phyloP scores from a whole-genome alignment of 37 sponge, comb jelly and placozoan genomes.

The Petrosia ficiformis region DNA sequence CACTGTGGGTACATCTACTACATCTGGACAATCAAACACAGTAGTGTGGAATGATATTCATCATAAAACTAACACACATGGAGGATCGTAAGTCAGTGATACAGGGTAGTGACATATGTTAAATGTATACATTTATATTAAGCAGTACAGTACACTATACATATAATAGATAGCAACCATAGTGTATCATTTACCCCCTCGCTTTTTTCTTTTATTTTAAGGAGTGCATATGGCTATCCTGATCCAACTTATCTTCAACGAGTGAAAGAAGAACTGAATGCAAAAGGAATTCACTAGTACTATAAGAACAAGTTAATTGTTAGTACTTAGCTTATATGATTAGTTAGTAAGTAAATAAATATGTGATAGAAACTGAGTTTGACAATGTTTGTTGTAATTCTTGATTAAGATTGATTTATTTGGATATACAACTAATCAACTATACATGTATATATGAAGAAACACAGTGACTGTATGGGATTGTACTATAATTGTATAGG shows the following conservation, averaged over 20 bases:
- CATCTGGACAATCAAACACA: constrained; percentile 36
- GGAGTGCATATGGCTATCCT: constrained; percentile 84
- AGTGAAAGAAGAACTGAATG: constrained; percentile 62
- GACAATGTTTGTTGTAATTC: too few relatives aligned
- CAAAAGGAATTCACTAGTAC: constrained; percentile 42
- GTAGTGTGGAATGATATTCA: constrained; percentile 82
- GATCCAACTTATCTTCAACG: constrained; percentile 59
- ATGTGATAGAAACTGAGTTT: too few relatives aligned
- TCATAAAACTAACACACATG: constrained; percentile 59
- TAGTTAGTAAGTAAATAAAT: too few relatives aligned
- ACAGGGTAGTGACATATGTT: neutral
- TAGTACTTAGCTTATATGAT: neutral
- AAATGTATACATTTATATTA: neutral
- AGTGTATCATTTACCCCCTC: neutral
- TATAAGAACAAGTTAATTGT: neutral
- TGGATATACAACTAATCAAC: too few relatives aligned
- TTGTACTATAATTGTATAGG: too few relatives aligned
- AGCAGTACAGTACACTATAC: too few relatives aligned
- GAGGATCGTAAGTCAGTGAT: constrained; percentile 33
- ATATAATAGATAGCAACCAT: neutral
- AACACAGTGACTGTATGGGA: too few relatives aligned
- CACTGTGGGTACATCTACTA: constrained; percentile 63
- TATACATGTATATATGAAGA: too few relatives aligned
- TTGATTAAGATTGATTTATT: too few relatives aligned
- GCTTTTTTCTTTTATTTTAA: neutral